phyloP scores from a whole-genome alignment of 2,113 vertebrate genomes.

The Willisornis vidua region DNA sequence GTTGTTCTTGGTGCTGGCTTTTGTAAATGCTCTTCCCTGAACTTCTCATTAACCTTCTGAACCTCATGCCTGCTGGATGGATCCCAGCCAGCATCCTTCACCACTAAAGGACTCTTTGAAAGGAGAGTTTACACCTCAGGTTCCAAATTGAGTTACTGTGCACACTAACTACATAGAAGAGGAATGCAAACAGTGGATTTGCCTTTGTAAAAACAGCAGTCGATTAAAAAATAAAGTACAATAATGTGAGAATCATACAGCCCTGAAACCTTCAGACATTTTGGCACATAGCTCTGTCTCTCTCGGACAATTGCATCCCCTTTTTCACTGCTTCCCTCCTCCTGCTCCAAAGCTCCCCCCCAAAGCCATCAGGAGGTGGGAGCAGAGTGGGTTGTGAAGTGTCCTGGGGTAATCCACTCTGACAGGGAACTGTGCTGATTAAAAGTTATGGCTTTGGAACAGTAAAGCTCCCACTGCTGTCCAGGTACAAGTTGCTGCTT shows the following conservation, averaged over 20 bases:
- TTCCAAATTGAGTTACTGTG: constrained; percentile 24
- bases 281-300: constrained; percentile 43
- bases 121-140: constrained; percentile 33
- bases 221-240: neutral
- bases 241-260: constrained; percentile 13
- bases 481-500: constrained; percentile 6
- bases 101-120: constrained; percentile 32
- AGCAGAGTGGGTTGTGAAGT: constrained; percentile 32
- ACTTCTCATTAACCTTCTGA: constrained; percentile 62
- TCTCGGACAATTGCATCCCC: constrained; percentile 38
- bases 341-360: neutral
- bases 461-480: constrained; percentile 37
- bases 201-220: neutral
- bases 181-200: constrained; percentile 6
- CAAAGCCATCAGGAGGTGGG: neutral
- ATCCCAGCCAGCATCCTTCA: constrained; percentile 51
- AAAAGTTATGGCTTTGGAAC: constrained; percentile 51
- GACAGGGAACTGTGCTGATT: constrained; percentile 48
- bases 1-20: constrained; percentile 21
- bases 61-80: constrained; percentile 27
- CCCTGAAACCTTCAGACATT: constrained; percentile 31
- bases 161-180: neutral
- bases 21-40: constrained; percentile 50
- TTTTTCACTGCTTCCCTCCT: constrained; percentile 25
- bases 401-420: constrained; percentile 53